These are phyloP conservation scores for Fabriciana adippe DNA, from an alignment of 2,888 invertebrate genomes.

Conservation along the genomic window DNA sequence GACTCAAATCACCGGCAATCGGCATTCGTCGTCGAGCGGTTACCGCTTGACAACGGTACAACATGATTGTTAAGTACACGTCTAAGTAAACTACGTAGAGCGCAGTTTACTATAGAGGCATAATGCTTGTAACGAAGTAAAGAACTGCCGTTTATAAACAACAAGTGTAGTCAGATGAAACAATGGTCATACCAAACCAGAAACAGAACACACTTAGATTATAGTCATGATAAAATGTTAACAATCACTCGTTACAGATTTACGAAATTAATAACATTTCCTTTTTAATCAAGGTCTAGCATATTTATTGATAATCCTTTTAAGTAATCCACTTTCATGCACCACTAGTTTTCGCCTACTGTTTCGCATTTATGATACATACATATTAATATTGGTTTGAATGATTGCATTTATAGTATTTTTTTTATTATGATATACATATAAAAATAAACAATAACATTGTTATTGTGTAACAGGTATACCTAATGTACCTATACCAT, in stretches of 20 bases:
- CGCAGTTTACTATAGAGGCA: slow-evolving; percentile 41
- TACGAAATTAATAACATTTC: too few species aligned
- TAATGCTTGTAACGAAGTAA: slow-evolving; percentile 59
- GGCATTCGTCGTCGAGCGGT: slow-evolving; percentile 37
- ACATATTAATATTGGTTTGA: too few species aligned
- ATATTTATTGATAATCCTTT: too few species aligned
- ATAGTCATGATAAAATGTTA: neutral
- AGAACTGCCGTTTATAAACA: slow-evolving; percentile 70
- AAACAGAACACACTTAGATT: neutral
- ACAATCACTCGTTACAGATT: neutral
- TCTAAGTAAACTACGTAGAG: slow-evolving; percentile 46
- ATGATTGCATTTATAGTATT: too few species aligned
- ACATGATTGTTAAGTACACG: slow-evolving; percentile 50
- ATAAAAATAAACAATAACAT: too few species aligned
- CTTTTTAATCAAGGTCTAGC: too few species aligned
- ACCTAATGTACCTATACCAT: too few species aligned
- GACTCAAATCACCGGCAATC: slow-evolving; percentile 52
- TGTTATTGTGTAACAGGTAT: too few species aligned
- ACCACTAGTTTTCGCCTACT: too few species aligned
- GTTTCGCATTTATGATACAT: too few species aligned
- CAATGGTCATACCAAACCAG: slow-evolving; percentile 33
- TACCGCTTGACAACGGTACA: slow-evolving; percentile 52
- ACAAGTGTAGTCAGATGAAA: slow-evolving; percentile 56
- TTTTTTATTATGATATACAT: too few species aligned
- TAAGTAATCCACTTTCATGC: too few species aligned